These are phyloP conservation scores for Martes flavigula DNA, from an alignment of 2,797 vertebrate genomes.

Conservation along the genomic window DNA sequence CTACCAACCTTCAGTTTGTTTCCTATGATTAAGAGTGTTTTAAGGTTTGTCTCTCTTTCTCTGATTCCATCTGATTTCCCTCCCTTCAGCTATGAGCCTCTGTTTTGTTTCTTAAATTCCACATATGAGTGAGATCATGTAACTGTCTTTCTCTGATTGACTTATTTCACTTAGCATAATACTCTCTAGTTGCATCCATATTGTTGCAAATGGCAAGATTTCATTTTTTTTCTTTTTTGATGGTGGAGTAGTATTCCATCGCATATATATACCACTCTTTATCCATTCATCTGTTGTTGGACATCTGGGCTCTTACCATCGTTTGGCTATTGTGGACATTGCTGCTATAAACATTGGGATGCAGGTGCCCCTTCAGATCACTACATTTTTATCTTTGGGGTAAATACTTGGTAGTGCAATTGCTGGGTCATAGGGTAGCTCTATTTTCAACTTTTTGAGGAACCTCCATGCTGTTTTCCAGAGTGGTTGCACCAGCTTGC, in stretches of 20 bases:
- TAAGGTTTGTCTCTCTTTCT: background rate
- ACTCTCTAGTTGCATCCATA: background rate
- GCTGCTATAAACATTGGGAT: background rate
- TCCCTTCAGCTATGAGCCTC: background rate
- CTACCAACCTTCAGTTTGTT: background rate
- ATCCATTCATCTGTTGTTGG: background rate
- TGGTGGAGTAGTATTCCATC: background rate
- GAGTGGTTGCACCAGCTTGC: background rate
- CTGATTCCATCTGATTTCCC: background rate
- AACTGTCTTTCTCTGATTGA: background rate
- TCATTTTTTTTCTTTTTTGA: background rate
- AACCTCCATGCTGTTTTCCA: background rate
- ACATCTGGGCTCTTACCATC: background rate
- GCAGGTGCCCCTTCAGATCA: background rate
- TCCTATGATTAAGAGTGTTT: background rate
- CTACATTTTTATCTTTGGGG: background rate
- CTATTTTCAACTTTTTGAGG: background rate
- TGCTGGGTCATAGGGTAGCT: background rate
- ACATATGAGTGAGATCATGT: background rate
- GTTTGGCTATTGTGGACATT: background rate
- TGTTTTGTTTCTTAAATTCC: background rate
- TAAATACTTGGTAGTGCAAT: background rate
- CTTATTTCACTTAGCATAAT: background rate
- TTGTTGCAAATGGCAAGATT: background rate
- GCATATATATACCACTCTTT: background rate